phyloP scores from a whole-genome alignment of 2,888 invertebrate species.

The Acronicta aceris region DNA sequence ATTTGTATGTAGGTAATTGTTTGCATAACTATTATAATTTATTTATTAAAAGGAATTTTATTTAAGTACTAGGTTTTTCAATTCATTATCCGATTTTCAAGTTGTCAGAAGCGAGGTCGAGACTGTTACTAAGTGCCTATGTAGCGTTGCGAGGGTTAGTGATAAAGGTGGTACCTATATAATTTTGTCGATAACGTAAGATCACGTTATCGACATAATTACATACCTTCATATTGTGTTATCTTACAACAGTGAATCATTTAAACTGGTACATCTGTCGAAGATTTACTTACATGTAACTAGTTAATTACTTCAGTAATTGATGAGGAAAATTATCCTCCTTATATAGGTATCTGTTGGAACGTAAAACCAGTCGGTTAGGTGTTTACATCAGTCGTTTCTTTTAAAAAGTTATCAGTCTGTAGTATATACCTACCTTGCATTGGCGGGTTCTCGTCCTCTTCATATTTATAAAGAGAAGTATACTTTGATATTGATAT shows the following conservation, averaged over 20 bases:
- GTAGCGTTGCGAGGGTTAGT: conserved; percentile 17
- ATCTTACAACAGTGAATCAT: conserved; percentile 1
- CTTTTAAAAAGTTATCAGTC: neutral
- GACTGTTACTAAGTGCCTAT: conserved; percentile 17
- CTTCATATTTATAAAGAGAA: too few relatives aligned
- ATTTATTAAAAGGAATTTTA: conserved; percentile 29
- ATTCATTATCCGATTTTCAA: conserved; percentile 28
- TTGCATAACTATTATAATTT: neutral
- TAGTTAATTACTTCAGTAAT: neutral
- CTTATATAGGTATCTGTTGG: conserved; percentile 2
- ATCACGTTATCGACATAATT: neutral
- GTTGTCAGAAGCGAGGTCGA: conserved; percentile 25
- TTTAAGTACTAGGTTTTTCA: conserved; percentile 28
- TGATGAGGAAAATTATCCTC: conserved; percentile 7
- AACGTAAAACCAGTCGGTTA: conserved; percentile 1
- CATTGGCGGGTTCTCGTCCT: too few relatives aligned
- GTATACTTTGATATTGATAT: too few relatives aligned
- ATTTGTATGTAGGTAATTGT: conserved; percentile 2
- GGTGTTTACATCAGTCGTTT: neutral
- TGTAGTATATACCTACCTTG: neutral
- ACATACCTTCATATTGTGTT: neutral
- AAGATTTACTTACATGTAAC: neutral
- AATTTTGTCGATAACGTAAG: too few relatives aligned
- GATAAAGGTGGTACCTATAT: conserved; percentile 30
- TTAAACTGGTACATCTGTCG: neutral